A percentile compares a stretch with the other conserved stretches of the same genome.
Conservation (phyloP, 1,140 invertebrate genomes). For the Coboldia fuscipes region DNA sequence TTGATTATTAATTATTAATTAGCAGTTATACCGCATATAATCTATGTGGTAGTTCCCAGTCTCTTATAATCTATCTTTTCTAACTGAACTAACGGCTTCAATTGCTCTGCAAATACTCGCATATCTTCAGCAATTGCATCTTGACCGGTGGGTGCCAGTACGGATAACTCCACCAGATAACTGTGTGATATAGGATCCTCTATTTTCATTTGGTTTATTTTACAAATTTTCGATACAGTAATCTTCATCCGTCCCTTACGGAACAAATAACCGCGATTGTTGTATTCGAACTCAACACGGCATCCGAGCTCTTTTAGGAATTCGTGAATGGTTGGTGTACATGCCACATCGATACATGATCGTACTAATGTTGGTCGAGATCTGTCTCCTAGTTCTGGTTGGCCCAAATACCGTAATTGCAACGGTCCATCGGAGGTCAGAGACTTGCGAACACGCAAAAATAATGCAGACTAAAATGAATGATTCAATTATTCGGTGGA, state of each 20-base stretch:
- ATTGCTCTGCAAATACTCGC: slow-evolving; percentile 83
- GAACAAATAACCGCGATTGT: slow-evolving; percentile 86
- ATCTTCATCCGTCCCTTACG: slow-evolving; percentile 93
- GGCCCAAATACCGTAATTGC: slow-evolving; percentile 76
- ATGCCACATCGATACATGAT: slow-evolving; percentile 79
- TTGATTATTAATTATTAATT: no score
- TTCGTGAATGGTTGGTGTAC: slow-evolving; percentile 69
- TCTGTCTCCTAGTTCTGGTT: slow-evolving; percentile 75
- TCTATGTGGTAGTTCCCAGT: no score
- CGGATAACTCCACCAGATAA: slow-evolving; percentile 83
- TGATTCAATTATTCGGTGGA: no score
- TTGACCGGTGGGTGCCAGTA: slow-evolving; percentile 77
- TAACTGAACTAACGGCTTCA: slow-evolving; percentile 73
- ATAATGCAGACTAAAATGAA: slow-evolving; percentile 30
- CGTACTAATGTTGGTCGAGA: slow-evolving; percentile 72
- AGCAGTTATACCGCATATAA: no score
- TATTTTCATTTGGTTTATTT: slow-evolving; percentile 45
- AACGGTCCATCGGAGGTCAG: slow-evolving; percentile 55
- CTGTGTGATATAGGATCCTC: slow-evolving; percentile 73
- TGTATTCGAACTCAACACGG: slow-evolving; percentile 81
- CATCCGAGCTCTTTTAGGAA: slow-evolving; percentile 85
- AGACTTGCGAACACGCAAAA: slow-evolving; percentile 53
- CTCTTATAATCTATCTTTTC: slow-evolving; percentile 82
- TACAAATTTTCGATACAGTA: slow-evolving; percentile 86
- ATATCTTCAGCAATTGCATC: slow-evolving; percentile 92